A percentile compares a stretch with the other conserved stretches of the same genome.
These are phyloP conservation scores for Choloepus hoffmanni DNA, from an alignment of 2,113 vertebrate genomes.

Conservation along the genomic window DNA sequence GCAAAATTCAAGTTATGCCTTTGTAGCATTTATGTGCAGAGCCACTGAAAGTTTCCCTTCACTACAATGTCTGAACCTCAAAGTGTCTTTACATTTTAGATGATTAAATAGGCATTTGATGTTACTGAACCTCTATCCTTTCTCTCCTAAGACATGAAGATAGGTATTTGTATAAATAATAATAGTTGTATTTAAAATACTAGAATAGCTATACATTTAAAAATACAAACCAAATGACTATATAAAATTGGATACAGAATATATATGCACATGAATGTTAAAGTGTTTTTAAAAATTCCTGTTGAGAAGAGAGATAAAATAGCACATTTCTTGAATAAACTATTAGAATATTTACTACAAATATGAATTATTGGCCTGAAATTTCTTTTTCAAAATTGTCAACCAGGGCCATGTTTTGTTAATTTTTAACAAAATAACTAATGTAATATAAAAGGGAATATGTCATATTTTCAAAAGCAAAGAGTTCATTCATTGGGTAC, in stretches of 20 bases:
- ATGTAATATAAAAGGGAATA: background rate
- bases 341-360: constrained; percentile 12
- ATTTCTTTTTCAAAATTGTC: background rate
- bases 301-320: background rate
- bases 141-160: background rate
- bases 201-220: background rate
- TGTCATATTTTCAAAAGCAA: background rate
- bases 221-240: background rate
- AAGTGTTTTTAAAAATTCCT: constrained; percentile 6
- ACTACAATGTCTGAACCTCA: background rate
- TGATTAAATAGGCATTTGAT: background rate
- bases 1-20: background rate
- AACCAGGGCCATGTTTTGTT: background rate
- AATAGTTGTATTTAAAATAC: background rate
- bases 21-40: background rate
- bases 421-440: constrained; percentile 49
- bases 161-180: background rate
- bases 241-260: background rate
- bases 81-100: background rate
- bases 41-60: background rate
- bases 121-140: background rate
- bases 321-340: background rate
- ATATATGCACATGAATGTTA: background rate
- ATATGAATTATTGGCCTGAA: background rate
- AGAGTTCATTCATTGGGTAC: background rate